Evolutionary conservation across 2,113 vertebrate genomes (phyloP).

Genomic region (Corythoichthys haematopterus): DNA sequence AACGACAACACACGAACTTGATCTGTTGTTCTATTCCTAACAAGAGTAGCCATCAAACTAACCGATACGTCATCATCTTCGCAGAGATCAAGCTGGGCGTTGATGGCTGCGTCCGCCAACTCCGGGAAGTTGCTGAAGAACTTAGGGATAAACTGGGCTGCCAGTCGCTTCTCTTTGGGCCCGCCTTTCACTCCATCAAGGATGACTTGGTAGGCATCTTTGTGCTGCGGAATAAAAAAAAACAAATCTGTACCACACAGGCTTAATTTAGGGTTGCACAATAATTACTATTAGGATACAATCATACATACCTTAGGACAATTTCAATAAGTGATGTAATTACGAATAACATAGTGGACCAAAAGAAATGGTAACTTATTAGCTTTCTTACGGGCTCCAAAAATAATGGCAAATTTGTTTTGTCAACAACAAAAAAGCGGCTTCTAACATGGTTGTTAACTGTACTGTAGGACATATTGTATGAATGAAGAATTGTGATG

Average conservation of each 20-base stretch:
- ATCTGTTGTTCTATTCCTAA: not conserved
- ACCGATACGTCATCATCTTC: conserved; percentile 98
- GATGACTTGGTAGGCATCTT: conserved; percentile 93
- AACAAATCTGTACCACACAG: not conserved
- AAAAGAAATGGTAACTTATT: too few relatives aligned
- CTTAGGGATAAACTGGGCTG: conserved; percentile 97
- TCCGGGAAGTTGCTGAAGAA: conserved; percentile 98
- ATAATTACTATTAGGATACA: too few relatives aligned
- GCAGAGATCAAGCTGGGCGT: conserved; percentile 94
- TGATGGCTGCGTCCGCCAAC: conserved; percentile 91
- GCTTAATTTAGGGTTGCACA: not conserved
- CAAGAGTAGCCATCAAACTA: conserved; percentile 49
- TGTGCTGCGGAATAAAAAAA: conserved; percentile 76
- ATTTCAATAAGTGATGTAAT: too few relatives aligned
- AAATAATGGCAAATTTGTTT: too few relatives aligned
- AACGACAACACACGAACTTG: not conserved
- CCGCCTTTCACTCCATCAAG: conserved; percentile 95
- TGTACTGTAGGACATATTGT: too few relatives aligned
- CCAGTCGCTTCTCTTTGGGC: conserved; percentile 93
- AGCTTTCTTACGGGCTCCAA: too few relatives aligned
- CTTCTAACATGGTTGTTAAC: too few relatives aligned
- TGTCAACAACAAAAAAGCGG: too few relatives aligned
- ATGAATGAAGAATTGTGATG: too few relatives aligned
- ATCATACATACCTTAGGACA: too few relatives aligned
- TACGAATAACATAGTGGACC: too few relatives aligned